Percentiles rank a stretch among this genome's conserved stretches.
These are phyloP conservation scores for Bombylius discolor DNA, from an alignment of 2,888 invertebrate genomes.

Conservation along the genomic window DNA sequence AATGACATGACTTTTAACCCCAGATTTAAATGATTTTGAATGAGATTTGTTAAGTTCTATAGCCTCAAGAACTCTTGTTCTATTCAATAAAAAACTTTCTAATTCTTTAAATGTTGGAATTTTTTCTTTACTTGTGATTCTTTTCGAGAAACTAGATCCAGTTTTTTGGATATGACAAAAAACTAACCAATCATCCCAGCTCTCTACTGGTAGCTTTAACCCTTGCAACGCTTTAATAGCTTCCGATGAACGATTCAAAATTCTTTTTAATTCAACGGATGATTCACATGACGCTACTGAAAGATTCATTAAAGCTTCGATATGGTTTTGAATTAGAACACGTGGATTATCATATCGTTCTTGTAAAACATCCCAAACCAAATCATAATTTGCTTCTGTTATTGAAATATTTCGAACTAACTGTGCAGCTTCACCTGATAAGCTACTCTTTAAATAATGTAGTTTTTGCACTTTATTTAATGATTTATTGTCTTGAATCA, in stretches of 20 bases:
- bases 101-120: not conserved
- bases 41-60: no score
- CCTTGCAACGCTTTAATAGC: not conserved
- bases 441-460: not conserved
- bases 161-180: not conserved
- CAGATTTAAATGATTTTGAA: no score
- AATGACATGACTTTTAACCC: no score
- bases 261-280: not conserved
- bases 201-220: not conserved
- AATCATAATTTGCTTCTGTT: not conserved
- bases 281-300: not conserved
- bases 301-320: not conserved
- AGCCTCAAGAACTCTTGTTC: no score
- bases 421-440: not conserved
- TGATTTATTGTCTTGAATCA: no score
- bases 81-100: no score
- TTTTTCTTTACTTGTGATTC: not conserved
- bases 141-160: not conserved
- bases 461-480: not conserved
- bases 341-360: not conserved
- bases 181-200: not conserved
- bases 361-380: not conserved
- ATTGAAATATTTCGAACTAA: not conserved
- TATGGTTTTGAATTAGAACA: not conserved
- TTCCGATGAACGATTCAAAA: not conserved